These are phyloP conservation scores for Triplophysa siluroides DNA, from an alignment of 2,113 vertebrate genomes.

Conservation along the genomic window DNA sequence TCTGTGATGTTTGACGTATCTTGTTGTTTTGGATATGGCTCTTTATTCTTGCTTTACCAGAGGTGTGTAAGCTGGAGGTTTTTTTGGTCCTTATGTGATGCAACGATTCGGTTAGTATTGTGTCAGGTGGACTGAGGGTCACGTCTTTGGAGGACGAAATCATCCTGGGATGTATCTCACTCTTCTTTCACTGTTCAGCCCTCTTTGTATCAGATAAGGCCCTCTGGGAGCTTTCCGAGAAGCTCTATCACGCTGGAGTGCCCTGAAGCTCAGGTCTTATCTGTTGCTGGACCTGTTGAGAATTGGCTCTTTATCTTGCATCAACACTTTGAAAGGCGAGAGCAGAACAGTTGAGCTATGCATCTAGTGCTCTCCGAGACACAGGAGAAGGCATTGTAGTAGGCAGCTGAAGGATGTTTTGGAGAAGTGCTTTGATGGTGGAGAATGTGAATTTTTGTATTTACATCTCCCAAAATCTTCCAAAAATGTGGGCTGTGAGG, in stretches of 20 bases:
- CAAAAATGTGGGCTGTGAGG: slow-evolving; percentile 23
- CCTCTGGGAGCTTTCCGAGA: slow-evolving; percentile 58
- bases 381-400: slow-evolving; percentile 28
- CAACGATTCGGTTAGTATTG: slow-evolving; percentile 27
- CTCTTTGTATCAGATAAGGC: slow-evolving; percentile 63
- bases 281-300: slow-evolving; percentile 59
- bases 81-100: slow-evolving; percentile 6
- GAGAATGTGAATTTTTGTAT: neutral
- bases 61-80: neutral
- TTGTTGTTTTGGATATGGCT: neutral
- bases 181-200: slow-evolving; percentile 53
- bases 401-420: slow-evolving; percentile 4
- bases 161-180: slow-evolving; percentile 55
- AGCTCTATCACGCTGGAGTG: slow-evolving; percentile 58
- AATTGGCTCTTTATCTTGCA: slow-evolving; percentile 63
- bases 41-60: slow-evolving; percentile 8
- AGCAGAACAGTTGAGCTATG: slow-evolving; percentile 55
- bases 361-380: slow-evolving; percentile 29
- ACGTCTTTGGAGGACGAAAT: slow-evolving; percentile 49
- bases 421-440: neutral
- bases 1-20: neutral
- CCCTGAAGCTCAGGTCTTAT: slow-evolving; percentile 62
- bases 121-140: slow-evolving; percentile 27
- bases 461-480: slow-evolving; percentile 6
- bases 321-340: slow-evolving; percentile 55